phyloP scores from a whole-genome alignment of 2,888 invertebrate species.

The Seira sanloemensis region DNA sequence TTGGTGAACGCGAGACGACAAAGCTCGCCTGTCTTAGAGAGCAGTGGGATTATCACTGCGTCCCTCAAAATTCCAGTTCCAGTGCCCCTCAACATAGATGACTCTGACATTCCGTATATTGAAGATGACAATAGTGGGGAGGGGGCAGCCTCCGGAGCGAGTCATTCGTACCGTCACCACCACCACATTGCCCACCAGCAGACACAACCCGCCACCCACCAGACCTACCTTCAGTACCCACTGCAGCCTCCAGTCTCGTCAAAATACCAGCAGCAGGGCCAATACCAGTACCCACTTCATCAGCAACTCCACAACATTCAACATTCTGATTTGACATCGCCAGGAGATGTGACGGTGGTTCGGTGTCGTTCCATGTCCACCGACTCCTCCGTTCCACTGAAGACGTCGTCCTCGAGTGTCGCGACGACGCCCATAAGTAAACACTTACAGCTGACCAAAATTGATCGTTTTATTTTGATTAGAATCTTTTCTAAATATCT shows the following conservation, averaged over 20 bases:
- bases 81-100: constrained; percentile 79
- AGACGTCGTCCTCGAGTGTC: constrained; percentile 57
- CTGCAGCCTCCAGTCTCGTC: constrained; percentile 5
- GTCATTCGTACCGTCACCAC: constrained; percentile 20
- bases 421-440: constrained; percentile 65
- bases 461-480: background rate
- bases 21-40: constrained; percentile 73
- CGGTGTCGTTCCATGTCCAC: constrained; percentile 65
- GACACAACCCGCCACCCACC: constrained; percentile 53
- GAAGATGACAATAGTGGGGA: constrained; percentile 77
- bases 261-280: constrained; percentile 13
- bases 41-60: constrained; percentile 83
- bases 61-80: constrained; percentile 85
- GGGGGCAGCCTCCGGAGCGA: background rate
- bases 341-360: background rate
- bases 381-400: constrained; percentile 60
- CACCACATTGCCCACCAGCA: constrained; percentile 51
- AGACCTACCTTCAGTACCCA: constrained; percentile 9
- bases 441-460: background rate
- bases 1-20: constrained; percentile 69
- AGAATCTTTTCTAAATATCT: background rate
- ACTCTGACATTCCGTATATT: constrained; percentile 83
- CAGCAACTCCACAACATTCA: constrained; percentile 18
- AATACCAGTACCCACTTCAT: constrained; percentile 1
- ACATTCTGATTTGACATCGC: background rate